Base-by-base conservation (phyloP, 2,888 invertebrate species). In the Cenopis cana region DNA sequence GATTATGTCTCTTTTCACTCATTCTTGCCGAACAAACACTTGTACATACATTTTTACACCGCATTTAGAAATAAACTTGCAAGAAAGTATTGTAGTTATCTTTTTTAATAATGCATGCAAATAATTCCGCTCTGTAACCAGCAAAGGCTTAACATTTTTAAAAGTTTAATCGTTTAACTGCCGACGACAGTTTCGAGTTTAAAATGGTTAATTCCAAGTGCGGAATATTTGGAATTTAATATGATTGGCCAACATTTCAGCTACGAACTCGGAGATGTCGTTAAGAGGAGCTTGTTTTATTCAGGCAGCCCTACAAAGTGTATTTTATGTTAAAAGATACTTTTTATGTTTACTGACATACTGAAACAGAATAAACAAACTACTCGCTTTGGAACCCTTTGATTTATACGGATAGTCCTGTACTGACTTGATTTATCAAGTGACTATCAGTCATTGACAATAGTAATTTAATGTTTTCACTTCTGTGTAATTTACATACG, bases 221-320 rank as follows among this genome's bases (percentile, higher is more conserved):
- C 65, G 52, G 65, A 70, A 65, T 70, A 70, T 70, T 70, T 70
- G 57, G 65, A 65, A 70, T 70, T 70, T 70, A 70, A 70, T 70
- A 70, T 70, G 69, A 70, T 70, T 65, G 69, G 69, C 65, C 65
- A 59, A 70, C 69, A 70, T 70, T 70, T 70, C 69, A 59, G 69
- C 69, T 70, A 57, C 69, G 69, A 70, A 70, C 69, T 70, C 69
- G 20, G 64, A 70, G 65, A 70, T 70, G 69, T 70, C 69, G 69
- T 70, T 70, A 70, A 70, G 65, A 65, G 33, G 33, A 70, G 52
- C n/a, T 33, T 12, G 52, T 9, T 59, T 46, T 2, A 20, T 10
- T 24, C 41, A 17, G 69, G 65, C 52, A 6, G 59, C 59, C 65
- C 8, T 36, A 69, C 55, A 62, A 68, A 33, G 6, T n/a, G 41